These are phyloP conservation scores for Hirundichthys speculiger DNA, from an alignment of 2,113 vertebrate species.

Conservation along the genomic window DNA sequence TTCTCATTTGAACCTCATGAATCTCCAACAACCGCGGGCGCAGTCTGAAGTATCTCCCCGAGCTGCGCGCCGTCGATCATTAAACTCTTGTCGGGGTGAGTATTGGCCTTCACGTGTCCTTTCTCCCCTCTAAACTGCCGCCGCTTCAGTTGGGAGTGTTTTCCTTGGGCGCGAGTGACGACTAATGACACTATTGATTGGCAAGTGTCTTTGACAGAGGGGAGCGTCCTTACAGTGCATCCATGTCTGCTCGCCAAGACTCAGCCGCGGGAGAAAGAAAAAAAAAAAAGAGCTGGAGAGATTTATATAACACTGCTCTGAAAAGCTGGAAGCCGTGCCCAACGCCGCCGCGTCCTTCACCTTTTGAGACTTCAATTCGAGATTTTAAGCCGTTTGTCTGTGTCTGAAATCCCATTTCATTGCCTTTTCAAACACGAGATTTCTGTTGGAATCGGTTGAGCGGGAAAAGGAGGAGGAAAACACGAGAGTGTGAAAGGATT, in stretches of 20 bases:
- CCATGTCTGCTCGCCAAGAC: conserved; percentile 37
- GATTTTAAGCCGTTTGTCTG: too few species aligned
- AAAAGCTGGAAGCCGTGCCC: background rate
- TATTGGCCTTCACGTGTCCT: conserved; percentile 51
- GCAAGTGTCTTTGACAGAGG: conserved; percentile 68
- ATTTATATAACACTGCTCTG: conserved; percentile 21
- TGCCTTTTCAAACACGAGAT: too few species aligned
- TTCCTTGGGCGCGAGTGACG: conserved; percentile 57
- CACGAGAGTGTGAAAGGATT: too few species aligned
- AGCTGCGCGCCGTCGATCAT: conserved; percentile 60
- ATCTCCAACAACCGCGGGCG: conserved; percentile 35
- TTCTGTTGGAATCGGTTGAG: too few species aligned
- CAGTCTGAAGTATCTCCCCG: conserved; percentile 53
- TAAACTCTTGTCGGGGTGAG: conserved; percentile 67
- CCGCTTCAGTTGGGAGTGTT: conserved; percentile 58
- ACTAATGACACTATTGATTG: conserved; percentile 76
- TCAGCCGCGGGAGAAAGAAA: background rate
- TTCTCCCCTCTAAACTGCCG: conserved; percentile 51
- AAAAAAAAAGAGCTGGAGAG: conserved; percentile 15
- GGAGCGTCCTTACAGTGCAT: conserved; percentile 56
- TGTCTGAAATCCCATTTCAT: too few species aligned
- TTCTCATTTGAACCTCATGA: conserved; percentile 42
- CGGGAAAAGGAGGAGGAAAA: too few species aligned
- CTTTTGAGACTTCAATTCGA: background rate
- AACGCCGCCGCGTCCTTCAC: conserved; percentile 9